A percentile compares a stretch with the other conserved stretches of the same genome.
phyloP scores from a whole-genome alignment of 1,140 invertebrate species.

The Thalassaphorura encarpata region DNA sequence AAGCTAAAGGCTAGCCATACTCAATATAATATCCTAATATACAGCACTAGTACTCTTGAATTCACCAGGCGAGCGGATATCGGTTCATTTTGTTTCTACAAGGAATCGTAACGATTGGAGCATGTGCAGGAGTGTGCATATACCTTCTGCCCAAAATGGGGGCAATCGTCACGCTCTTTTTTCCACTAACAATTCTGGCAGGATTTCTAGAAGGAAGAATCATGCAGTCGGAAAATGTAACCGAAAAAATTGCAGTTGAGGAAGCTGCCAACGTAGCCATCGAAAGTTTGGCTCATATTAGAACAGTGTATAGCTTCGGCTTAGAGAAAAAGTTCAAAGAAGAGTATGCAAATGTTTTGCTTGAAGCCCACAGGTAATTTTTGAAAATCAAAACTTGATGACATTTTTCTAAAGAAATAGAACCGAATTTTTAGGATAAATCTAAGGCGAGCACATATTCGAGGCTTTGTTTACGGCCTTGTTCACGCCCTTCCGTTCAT shows the following conservation, averaged over 20 bases:
- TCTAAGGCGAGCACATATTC: constrained; percentile 35
- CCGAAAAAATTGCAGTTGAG: constrained; percentile 35
- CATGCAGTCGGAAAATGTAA: constrained; percentile 35
- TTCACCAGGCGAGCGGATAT: constrained; percentile 62
- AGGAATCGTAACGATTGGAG: constrained; percentile 51
- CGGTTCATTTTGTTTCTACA: constrained; percentile 58
- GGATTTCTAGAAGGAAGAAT: constrained; percentile 20
- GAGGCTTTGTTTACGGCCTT: constrained; percentile 43
- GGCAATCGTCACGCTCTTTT: constrained; percentile 53
- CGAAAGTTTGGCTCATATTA: constrained; percentile 45
- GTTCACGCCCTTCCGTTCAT: constrained; percentile 43
- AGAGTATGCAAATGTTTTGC: constrained; percentile 34
- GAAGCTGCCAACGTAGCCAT: constrained; percentile 37
- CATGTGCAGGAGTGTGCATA: constrained; percentile 52
- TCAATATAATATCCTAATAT: neutral
- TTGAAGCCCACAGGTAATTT: constrained; percentile 27
- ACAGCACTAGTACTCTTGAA: neutral
- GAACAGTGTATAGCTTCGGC: constrained; percentile 45
- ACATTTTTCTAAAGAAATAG: neutral
- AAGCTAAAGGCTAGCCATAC: constrained; percentile 28
- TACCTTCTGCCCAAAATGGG: constrained; percentile 63
- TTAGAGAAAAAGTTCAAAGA: constrained; percentile 40
- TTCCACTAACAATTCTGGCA: constrained; percentile 42
- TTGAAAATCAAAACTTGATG: neutral
- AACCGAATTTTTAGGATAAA: constrained; percentile 10